Evolutionary conservation across 2,113 vertebrate genomes (phyloP).

Genomic region (Zeus faber): DNA sequence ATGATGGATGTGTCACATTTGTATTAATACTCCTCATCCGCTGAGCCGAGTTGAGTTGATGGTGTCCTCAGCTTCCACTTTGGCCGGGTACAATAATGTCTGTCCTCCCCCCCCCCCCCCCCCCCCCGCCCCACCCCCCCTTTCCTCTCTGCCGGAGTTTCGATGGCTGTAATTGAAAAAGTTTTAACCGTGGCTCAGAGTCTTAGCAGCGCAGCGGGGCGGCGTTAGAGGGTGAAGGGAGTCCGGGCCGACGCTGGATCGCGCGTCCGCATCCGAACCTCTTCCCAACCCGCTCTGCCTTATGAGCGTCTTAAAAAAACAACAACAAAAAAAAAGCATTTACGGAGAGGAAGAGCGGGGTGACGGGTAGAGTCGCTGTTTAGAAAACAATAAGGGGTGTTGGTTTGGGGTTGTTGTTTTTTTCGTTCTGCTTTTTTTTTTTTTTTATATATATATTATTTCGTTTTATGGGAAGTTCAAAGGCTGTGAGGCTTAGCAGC

Average conservation of each 20-base stretch:
- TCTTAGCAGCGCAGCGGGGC: slow-evolving; percentile 26
- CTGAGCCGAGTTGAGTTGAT: slow-evolving; percentile 5
- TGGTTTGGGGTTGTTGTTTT: no score
- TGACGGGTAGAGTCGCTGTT: no score
- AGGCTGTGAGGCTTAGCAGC: not conserved
- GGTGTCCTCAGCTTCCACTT: slow-evolving; percentile 15
- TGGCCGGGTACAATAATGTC: not conserved
- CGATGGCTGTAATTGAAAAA: slow-evolving; percentile 32
- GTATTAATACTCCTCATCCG: slow-evolving; percentile 15
- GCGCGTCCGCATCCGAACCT: no score
- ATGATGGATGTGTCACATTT: slow-evolving; percentile 15
- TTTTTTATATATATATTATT: no score
- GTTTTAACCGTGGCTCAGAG: slow-evolving; percentile 24
- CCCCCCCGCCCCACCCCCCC: not conserved
- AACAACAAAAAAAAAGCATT: no score
- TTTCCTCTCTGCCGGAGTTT: slow-evolving; percentile 9
- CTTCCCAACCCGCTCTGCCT: no score
- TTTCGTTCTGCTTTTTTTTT: no score
- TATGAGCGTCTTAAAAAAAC: no score
- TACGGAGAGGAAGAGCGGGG: no score
- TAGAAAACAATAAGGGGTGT: not conserved
- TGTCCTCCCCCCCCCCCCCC: not conserved
- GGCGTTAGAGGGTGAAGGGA: slow-evolving; percentile 23
- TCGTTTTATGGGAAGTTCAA: slow-evolving; percentile 20
- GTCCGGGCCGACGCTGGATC: not conserved